Evolutionary conservation across 2,113 vertebrate genomes (phyloP).

Genomic region (Lampris incognitus): DNA sequence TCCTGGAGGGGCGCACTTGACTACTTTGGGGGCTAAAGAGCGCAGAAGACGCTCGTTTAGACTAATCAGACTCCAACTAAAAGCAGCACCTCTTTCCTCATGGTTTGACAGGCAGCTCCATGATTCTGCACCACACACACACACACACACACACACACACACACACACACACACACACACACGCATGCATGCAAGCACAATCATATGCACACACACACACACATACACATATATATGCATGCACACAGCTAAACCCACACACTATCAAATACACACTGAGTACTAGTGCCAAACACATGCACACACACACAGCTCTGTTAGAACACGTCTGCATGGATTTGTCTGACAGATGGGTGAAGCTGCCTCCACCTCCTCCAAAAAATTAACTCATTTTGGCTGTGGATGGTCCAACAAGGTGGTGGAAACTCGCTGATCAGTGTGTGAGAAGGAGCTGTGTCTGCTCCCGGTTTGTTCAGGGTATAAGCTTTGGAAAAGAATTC

Average conservation of each 20-base stretch:
- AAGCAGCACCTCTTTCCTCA: slow-evolving; percentile 39
- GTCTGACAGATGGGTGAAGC: slow-evolving; percentile 67
- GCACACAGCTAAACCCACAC: neutral
- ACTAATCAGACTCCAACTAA: slow-evolving; percentile 56
- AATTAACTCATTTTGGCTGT: slow-evolving; percentile 56
- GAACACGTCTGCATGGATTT: slow-evolving; percentile 53
- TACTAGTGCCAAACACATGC: neutral
- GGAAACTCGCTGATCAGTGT: slow-evolving; percentile 31
- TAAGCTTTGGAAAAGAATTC: slow-evolving; percentile 18
- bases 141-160: slow-evolving; percentile 3
- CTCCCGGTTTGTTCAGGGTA: neutral
- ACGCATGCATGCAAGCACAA: slow-evolving; percentile 4
- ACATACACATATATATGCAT: slow-evolving; percentile 9
- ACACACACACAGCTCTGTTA: slow-evolving; percentile 18
- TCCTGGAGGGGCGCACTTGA: slow-evolving; percentile 39
- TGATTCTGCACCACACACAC: neutral
- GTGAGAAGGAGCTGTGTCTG: neutral
- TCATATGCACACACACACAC: neutral
- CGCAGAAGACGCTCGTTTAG: slow-evolving; percentile 60
- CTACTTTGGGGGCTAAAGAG: slow-evolving; percentile 47
- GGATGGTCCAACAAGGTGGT: slow-evolving; percentile 48
- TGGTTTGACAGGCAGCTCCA: slow-evolving; percentile 41
- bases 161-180: slow-evolving; percentile 13
- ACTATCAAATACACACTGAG: neutral
- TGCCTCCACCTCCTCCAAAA: slow-evolving; percentile 54